Evolutionary conservation across 1,140 invertebrate species (phyloP).

Genomic region (Nomia melanderi): DNA sequence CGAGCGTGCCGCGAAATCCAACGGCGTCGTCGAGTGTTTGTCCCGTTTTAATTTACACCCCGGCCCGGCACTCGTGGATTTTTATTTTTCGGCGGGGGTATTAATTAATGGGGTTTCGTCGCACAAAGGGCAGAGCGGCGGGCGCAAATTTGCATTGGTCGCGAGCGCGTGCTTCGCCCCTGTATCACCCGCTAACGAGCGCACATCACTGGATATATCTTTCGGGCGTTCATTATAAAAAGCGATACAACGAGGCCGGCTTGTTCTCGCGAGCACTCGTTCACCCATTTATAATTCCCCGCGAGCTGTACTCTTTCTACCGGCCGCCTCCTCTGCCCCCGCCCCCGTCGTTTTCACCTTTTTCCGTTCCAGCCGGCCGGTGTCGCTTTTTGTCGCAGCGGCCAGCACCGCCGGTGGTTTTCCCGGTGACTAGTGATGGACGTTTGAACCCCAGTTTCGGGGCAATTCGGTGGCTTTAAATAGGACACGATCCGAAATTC

Average conservation of each 20-base stretch:
- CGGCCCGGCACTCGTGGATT: background rate
- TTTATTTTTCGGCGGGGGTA: slow-evolving; percentile 17
- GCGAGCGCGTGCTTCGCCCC: background rate
- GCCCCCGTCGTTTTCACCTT: background rate
- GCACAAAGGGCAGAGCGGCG: background rate
- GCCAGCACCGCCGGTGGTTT: background rate
- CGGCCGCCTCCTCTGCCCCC: background rate
- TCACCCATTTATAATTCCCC: background rate
- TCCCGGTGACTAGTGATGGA: background rate
- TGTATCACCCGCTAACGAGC: slow-evolving; percentile 15
- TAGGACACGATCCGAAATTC: no score
- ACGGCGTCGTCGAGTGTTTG: background rate
- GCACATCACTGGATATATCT: slow-evolving; percentile 1
- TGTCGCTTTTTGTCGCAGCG: background rate
- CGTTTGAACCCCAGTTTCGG: no score
- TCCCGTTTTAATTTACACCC: background rate
- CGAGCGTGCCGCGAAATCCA: background rate
- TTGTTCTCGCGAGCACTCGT: slow-evolving; percentile 1
- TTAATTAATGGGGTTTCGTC: slow-evolving; percentile 46
- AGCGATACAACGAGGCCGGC: background rate
- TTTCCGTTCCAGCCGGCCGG: background rate
- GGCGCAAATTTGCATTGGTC: slow-evolving; percentile 32
- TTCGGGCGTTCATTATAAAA: background rate
- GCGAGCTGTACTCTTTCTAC: background rate
- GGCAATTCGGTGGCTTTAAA: no score